Conservation (phyloP, 2,797 vertebrate species). For the Todus mexicanus region DNA sequence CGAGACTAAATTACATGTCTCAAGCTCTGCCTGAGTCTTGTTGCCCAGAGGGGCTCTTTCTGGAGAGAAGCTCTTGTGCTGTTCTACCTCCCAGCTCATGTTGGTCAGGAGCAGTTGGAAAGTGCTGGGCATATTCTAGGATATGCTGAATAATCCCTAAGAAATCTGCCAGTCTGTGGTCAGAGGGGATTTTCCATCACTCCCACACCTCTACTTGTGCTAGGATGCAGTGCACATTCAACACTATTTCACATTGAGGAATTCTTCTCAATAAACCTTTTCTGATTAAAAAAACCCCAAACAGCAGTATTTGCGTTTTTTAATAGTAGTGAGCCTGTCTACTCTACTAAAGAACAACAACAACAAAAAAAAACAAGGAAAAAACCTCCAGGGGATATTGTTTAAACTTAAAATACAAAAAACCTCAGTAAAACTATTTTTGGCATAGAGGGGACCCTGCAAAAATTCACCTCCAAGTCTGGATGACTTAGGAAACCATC, state of each 20-base stretch:
- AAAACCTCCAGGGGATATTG: not conserved
- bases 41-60: not conserved
- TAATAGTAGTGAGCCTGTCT: not conserved
- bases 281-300: not conserved
- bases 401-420: not conserved
- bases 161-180: not conserved
- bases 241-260: not conserved
- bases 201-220: not conserved
- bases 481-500: not conserved
- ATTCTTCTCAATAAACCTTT: not conserved
- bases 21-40: not conserved
- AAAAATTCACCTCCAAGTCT: not conserved
- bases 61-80: not conserved
- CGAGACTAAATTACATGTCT: not conserved
- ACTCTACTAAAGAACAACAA: not conserved
- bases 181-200: not conserved
- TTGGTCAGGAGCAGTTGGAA: not conserved
- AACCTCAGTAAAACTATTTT: not conserved
- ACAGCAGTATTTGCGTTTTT: not conserved
- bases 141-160: not conserved
- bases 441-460: not conserved
- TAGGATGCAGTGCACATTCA: rapidly evolving
- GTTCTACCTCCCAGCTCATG: not conserved
- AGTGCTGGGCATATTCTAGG: not conserved
- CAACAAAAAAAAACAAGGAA: too few species aligned